A percentile compares a stretch with the other conserved stretches of the same genome.
These are phyloP conservation scores for Taurulus bubalis DNA, from an alignment of 2,113 vertebrate genomes.

Conservation along the genomic window DNA sequence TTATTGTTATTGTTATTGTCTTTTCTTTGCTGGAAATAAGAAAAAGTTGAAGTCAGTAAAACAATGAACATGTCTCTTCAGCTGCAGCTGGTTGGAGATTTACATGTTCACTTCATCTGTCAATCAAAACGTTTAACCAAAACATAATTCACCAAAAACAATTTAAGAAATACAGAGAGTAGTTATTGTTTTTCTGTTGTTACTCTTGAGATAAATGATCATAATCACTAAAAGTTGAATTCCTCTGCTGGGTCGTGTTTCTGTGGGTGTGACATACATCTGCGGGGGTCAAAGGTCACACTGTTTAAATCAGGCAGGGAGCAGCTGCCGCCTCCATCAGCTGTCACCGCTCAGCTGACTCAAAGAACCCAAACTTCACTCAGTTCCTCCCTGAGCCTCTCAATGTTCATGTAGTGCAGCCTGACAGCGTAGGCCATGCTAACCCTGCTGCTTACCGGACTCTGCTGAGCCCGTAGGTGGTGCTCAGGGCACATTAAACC, in stretches of 20 bases:
- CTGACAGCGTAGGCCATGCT: too few species aligned
- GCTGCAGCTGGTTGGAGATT: too few species aligned
- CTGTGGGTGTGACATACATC: background rate
- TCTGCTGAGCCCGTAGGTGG: too few species aligned
- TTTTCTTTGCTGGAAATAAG: background rate
- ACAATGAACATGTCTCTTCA: too few species aligned
- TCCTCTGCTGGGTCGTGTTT: background rate
- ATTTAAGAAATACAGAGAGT: background rate
- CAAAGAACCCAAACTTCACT: background rate
- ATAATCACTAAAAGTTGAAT: background rate
- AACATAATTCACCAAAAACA: background rate
- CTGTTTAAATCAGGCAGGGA: conserved; percentile 60
- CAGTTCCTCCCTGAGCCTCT: background rate
- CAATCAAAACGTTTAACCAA: background rate
- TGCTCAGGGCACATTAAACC: too few species aligned
- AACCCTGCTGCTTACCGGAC: too few species aligned
- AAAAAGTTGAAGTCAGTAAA: too few species aligned
- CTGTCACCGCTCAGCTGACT: conserved; percentile 50
- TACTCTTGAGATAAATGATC: background rate
- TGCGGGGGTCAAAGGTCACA: conserved; percentile 49
- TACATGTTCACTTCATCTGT: too few species aligned
- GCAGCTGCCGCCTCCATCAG: conserved; percentile 70
- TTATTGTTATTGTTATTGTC: too few species aligned
- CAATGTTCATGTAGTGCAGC: too few species aligned
- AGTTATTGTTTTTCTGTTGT: background rate